Evolutionary conservation across 2,888 invertebrate species (phyloP).

Genomic region (Labia minor): DNA sequence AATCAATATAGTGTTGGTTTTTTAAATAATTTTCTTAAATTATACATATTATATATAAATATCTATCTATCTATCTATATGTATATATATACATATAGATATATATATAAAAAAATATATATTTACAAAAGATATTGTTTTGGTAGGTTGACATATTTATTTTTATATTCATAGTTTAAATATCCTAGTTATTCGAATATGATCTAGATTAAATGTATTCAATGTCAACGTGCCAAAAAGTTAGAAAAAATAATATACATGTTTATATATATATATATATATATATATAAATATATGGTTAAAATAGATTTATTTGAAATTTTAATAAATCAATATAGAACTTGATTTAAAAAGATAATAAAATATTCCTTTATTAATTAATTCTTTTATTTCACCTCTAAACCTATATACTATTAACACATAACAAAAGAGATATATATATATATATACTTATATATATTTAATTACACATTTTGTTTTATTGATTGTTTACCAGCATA

Average conservation of each 20-base stretch:
- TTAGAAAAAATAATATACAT: background rate
- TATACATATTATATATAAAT: background rate
- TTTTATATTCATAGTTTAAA: conserved; percentile 8
- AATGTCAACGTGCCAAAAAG: conserved; percentile 3
- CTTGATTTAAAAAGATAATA: background rate
- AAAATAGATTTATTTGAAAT: background rate
- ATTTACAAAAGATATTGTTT: background rate
- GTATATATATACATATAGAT: too few relatives aligned
- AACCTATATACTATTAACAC: too few relatives aligned
- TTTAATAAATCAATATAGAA: background rate
- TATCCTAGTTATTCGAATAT: background rate
- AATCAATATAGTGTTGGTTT: background rate
- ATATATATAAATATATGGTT: too few relatives aligned
- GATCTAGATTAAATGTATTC: conserved; percentile 2
- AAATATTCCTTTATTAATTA: background rate
- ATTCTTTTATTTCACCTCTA: background rate
- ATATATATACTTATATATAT: too few relatives aligned
- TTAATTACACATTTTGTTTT: too few relatives aligned
- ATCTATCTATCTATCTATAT: too few relatives aligned
- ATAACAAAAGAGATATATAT: too few relatives aligned
- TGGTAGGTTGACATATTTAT: conserved; percentile 5
- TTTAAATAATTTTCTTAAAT: background rate
- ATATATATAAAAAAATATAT: too few relatives aligned
- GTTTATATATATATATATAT: too few relatives aligned
- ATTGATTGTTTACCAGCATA: too few relatives aligned